Evolutionary conservation across 1,140 invertebrate genomes (phyloP).

Genomic region (Musca domestica): DNA sequence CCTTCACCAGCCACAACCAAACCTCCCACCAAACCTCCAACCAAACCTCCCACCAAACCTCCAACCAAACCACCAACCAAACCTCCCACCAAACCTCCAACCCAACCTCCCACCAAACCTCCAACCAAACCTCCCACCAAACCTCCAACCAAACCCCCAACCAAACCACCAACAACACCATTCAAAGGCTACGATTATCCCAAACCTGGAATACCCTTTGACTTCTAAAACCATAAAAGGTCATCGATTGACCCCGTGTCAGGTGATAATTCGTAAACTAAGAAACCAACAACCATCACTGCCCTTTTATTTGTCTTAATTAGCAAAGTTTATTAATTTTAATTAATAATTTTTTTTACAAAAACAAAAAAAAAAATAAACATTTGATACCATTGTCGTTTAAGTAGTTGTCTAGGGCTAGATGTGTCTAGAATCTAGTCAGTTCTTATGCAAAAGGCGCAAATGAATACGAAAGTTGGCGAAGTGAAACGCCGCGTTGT

Average conservation of each 20-base stretch:
- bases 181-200: slow-evolving; percentile 56
- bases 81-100: neutral
- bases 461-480: no score
- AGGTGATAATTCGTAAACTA: slow-evolving; percentile 13
- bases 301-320: neutral
- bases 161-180: slow-evolving; percentile 12
- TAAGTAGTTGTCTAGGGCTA: slow-evolving; percentile 44
- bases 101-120: neutral
- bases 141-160: slow-evolving; percentile 25
- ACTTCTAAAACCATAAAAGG: slow-evolving; percentile 41
- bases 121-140: slow-evolving; percentile 31
- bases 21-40: slow-evolving; percentile 15
- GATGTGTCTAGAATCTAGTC: slow-evolving; percentile 55
- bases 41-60: no score
- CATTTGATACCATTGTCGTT: neutral
- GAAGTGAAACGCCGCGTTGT: no score
- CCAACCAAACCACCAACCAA: slow-evolving; percentile 15
- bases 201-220: slow-evolving; percentile 53
- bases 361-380: neutral
- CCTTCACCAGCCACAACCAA: slow-evolving; percentile 12
- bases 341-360: slow-evolving; percentile 11
- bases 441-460: slow-evolving; percentile 21
- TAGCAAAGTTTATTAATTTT: slow-evolving; percentile 6
- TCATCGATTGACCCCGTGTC: neutral
- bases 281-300: slow-evolving; percentile 22